A percentile compares a stretch with the other conserved stretches of the same genome.
Evolutionary conservation across 2,888 invertebrate species (phyloP).

Genomic region (Heterodera filipjevi): DNA sequence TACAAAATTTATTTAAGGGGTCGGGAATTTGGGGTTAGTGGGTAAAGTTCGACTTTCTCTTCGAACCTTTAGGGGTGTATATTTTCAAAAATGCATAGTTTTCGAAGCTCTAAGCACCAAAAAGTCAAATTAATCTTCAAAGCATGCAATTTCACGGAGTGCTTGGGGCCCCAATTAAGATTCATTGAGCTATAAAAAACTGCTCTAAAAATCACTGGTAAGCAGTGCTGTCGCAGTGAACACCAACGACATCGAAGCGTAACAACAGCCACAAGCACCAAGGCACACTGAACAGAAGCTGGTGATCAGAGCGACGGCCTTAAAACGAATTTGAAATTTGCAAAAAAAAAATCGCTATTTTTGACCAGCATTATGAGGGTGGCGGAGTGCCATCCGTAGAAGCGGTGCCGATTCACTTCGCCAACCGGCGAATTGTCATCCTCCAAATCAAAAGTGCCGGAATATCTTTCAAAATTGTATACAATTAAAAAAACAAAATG

Average conservation of each 20-base stretch:
- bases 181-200: too few relatives aligned
- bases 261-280: slow-evolving; percentile 61
- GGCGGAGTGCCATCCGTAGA: slow-evolving; percentile 64
- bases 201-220: slow-evolving; percentile 51
- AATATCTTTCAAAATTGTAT: slow-evolving; percentile 43
- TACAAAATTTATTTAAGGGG: neutral
- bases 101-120: too few relatives aligned
- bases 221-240: slow-evolving; percentile 59
- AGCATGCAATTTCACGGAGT: too few relatives aligned
- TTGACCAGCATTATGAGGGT: slow-evolving; percentile 56
- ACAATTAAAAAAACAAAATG: too few relatives aligned
- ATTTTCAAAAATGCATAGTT: too few relatives aligned
- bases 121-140: too few relatives aligned
- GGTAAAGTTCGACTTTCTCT: too few relatives aligned
- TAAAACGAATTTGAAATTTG: neutral
- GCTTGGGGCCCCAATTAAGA: neutral
- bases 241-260: slow-evolving; percentile 56
- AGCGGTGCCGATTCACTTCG: slow-evolving; percentile 63
- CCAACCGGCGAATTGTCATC: slow-evolving; percentile 64
- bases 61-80: too few relatives aligned
- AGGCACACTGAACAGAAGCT: slow-evolving; percentile 55
- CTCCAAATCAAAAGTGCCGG: slow-evolving; percentile 63
- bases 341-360: neutral
- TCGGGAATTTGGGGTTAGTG: too few relatives aligned
- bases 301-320: slow-evolving; percentile 54